phyloP scores from a whole-genome alignment of 2,888 invertebrate genomes.

The Orchesella flavescens region DNA sequence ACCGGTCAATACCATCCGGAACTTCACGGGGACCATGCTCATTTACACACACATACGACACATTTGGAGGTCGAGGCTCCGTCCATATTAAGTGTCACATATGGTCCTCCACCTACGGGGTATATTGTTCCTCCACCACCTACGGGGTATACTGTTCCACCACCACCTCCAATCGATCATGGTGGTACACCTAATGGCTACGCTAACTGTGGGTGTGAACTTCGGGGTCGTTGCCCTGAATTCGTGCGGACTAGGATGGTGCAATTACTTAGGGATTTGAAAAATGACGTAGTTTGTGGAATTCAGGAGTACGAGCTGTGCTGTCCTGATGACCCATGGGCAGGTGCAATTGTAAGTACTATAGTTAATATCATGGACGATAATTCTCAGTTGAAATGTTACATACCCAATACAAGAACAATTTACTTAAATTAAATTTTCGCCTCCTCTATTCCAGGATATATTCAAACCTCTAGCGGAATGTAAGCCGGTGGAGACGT shows the following conservation, averaged over 20 bases:
- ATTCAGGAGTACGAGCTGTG: slow-evolving; percentile 40
- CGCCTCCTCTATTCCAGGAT: slow-evolving; percentile 69
- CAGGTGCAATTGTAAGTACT: slow-evolving; percentile 66
- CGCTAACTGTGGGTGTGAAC: slow-evolving; percentile 67
- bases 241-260: slow-evolving; percentile 32
- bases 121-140: not conserved
- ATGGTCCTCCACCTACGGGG: not conserved
- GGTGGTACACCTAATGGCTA: slow-evolving; percentile 25
- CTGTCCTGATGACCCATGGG: slow-evolving; percentile 67
- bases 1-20: slow-evolving; percentile 62
- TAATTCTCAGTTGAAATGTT: too few species aligned
- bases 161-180: slow-evolving; percentile 19
- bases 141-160: slow-evolving; percentile 2
- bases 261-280: slow-evolving; percentile 12
- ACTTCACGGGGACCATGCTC: slow-evolving; percentile 43
- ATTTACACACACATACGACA: not conserved
- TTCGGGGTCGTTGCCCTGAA: slow-evolving; percentile 38
- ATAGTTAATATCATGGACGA: too few species aligned
- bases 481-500: slow-evolving; percentile 67
- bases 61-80: not conserved
- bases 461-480: slow-evolving; percentile 47
- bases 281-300: slow-evolving; percentile 63
- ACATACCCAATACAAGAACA: too few species aligned
- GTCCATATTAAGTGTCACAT: not conserved
- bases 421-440: too few species aligned